These are phyloP conservation scores for Pontoporia blainvillei DNA, from an alignment of 2,113 vertebrate species.

Conservation along the genomic window DNA sequence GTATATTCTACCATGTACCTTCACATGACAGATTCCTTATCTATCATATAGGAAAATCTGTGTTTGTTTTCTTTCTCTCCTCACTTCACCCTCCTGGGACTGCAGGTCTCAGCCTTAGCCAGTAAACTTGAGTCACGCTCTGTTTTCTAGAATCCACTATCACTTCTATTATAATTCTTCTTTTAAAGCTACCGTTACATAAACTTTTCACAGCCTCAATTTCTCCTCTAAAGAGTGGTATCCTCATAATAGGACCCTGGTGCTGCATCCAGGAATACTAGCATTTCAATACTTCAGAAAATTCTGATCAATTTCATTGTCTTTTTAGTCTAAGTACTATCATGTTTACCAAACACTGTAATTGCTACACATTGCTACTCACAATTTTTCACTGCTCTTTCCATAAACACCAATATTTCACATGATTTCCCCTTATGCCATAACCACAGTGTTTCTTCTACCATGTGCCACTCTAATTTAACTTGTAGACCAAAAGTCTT, in stretches of 20 bases:
- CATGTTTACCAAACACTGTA: not conserved
- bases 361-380: not conserved
- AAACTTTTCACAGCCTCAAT: not conserved
- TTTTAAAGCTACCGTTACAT: not conserved
- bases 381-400: not conserved
- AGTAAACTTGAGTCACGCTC: not conserved
- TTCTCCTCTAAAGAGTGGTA: not conserved
- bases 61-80: not conserved
- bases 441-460: not conserved
- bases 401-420: not conserved
- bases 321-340: not conserved
- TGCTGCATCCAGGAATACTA: not conserved
- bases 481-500: not conserved
- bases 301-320: not conserved
- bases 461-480: not conserved
- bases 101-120: accelerated
- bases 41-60: not conserved
- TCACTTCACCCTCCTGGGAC: not conserved
- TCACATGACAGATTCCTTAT: not conserved
- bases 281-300: not conserved
- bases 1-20: not conserved
- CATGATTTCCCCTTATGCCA: not conserved
- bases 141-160: not conserved
- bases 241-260: not conserved
- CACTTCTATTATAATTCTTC: not conserved